phyloP scores from a whole-genome alignment of 2,797 vertebrate species.

The Antrozous pallidus region DNA sequence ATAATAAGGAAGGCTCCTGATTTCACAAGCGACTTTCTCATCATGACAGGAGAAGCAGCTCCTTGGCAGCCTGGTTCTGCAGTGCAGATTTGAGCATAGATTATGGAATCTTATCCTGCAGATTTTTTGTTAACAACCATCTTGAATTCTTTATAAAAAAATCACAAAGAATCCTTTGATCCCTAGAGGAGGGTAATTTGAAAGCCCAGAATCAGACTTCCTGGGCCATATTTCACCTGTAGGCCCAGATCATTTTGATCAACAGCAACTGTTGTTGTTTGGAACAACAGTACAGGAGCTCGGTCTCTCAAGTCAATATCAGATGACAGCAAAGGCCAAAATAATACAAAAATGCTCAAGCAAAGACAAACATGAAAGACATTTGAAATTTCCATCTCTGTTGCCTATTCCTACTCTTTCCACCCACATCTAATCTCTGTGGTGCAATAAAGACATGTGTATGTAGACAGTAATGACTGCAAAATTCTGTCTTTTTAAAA shows the following conservation, averaged over 20 bases:
- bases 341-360: not conserved
- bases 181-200: not conserved
- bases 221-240: not conserved
- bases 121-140: not conserved
- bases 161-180: not conserved
- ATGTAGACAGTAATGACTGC: conserved; percentile 48
- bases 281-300: not conserved
- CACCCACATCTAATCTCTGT: conserved; percentile 44
- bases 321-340: not conserved
- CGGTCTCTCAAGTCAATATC: not conserved
- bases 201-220: not conserved
- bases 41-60: not conserved
- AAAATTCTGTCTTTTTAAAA: conserved; percentile 24
- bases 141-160: not conserved
- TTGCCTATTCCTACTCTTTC: conserved; percentile 16
- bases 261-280: not conserved
- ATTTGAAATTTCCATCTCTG: conserved; percentile 24
- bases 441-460: not conserved
- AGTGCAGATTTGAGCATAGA: not conserved
- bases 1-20: not conserved
- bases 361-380: not conserved
- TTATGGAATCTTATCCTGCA: not conserved
- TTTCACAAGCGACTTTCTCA: not conserved
- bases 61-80: not conserved
- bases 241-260: not conserved